These are phyloP conservation scores for Tautogolabrus adspersus DNA, from an alignment of 2,113 vertebrate species.

Conservation along the genomic window DNA sequence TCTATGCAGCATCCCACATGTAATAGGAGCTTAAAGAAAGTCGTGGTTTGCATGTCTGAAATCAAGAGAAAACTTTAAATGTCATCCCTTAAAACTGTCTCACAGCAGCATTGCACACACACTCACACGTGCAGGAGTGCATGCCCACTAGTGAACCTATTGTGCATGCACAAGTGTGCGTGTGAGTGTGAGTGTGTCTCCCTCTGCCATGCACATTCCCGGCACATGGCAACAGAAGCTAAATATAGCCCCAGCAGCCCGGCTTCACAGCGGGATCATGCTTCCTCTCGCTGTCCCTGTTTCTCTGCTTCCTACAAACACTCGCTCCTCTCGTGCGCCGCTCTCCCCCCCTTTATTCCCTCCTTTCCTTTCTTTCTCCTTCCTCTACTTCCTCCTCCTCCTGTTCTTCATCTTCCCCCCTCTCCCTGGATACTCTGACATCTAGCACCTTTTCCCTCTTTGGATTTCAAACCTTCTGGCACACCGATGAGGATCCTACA, in stretches of 20 bases:
- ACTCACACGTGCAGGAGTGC: constrained; percentile 14
- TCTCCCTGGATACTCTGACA: background rate
- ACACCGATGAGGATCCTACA: background rate
- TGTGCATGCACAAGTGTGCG: constrained; percentile 24
- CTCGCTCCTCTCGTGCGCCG: background rate
- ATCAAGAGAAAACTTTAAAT: constrained; percentile 1
- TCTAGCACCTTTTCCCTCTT: background rate
- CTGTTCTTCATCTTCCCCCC: background rate
- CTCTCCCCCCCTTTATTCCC: background rate
- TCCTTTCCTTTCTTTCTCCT: background rate
- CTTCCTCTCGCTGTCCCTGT: constrained; percentile 49
- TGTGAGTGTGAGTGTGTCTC: constrained; percentile 30
- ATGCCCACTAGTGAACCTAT: constrained; percentile 7
- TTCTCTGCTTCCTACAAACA: constrained; percentile 40
- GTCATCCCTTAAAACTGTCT: background rate
- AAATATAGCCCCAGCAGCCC: constrained; percentile 80
- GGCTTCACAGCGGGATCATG: constrained; percentile 75
- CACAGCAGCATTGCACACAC: background rate
- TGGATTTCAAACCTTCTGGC: background rate
- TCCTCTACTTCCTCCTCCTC: too few species aligned
- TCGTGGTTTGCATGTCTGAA: background rate
- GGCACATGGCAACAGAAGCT: constrained; percentile 85
- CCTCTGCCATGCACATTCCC: constrained; percentile 72
- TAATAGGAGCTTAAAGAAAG: background rate
- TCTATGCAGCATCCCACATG: background rate